These are phyloP conservation scores for Calonectris borealis DNA, from an alignment of 2,113 vertebrate species.

Conservation along the genomic window DNA sequence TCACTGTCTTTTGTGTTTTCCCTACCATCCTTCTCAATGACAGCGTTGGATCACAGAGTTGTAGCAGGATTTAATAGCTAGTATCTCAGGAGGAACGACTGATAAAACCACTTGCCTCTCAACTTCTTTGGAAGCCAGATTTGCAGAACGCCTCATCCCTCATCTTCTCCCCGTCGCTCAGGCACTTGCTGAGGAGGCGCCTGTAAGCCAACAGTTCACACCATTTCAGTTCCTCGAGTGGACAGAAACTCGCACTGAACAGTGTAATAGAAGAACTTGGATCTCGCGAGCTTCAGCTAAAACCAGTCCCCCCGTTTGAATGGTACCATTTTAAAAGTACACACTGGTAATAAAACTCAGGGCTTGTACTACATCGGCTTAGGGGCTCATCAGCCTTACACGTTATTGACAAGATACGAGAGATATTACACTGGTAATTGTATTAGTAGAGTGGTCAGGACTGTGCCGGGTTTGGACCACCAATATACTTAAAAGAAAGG, in stretches of 20 bases:
- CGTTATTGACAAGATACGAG: neutral
- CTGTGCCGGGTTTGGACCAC: neutral
- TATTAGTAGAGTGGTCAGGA: neutral
- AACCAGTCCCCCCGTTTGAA: neutral
- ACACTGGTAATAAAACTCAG: neutral
- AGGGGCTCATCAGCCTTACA: neutral
- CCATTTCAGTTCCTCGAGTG: accelerated
- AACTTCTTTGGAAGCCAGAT: neutral
- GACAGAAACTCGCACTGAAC: neutral
- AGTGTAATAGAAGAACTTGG: neutral
- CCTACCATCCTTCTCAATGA: neutral
- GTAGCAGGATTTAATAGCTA: neutral
- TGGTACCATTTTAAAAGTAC: neutral
- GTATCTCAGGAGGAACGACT: neutral
- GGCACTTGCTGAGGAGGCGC: accelerated
- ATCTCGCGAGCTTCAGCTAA: neutral
- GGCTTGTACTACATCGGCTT: neutral
- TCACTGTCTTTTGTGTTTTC: neutral
- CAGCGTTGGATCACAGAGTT: neutral
- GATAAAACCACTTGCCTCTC: neutral
- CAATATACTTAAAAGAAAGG: neutral
- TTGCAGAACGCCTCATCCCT: neutral
- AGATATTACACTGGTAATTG: neutral
- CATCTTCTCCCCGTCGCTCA: neutral
- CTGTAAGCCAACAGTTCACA: neutral